These are phyloP conservation scores for Furnarius figulus DNA, from an alignment of 2,113 vertebrate species.

Conservation along the genomic window DNA sequence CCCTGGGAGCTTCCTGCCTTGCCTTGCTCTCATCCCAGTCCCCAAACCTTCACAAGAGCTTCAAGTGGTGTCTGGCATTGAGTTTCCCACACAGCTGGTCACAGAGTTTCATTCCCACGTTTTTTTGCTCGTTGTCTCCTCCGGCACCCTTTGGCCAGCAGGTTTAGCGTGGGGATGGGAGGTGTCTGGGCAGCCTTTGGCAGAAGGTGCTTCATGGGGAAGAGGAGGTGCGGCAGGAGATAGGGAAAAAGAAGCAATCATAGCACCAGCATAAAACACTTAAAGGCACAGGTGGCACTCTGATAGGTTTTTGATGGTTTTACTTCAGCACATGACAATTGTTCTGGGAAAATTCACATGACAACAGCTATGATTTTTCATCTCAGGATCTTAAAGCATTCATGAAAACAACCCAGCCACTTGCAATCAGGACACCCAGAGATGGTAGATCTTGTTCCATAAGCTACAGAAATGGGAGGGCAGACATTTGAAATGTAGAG, in stretches of 20 bases:
- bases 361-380: neutral
- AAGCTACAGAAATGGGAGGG: neutral
- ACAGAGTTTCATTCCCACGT: neutral
- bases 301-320: neutral
- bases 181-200: neutral
- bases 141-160: neutral
- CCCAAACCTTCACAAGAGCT: neutral
- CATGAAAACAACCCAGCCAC: neutral
- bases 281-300: neutral
- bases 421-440: neutral
- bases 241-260: neutral
- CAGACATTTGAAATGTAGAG: neutral
- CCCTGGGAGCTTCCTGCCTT: conserved; percentile 42
- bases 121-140: neutral
- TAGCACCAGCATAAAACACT: neutral
- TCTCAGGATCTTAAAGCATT: neutral
- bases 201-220: neutral
- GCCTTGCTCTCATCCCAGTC: neutral
- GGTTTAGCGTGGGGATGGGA: neutral
- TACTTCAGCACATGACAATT: neutral
- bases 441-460: neutral
- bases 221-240: neutral
- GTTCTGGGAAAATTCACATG: neutral
- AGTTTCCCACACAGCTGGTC: neutral
- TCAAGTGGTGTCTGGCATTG: neutral